Evolutionary conservation across 2,888 invertebrate genomes (phyloP).

Genomic region (Coleophora deauratella): DNA sequence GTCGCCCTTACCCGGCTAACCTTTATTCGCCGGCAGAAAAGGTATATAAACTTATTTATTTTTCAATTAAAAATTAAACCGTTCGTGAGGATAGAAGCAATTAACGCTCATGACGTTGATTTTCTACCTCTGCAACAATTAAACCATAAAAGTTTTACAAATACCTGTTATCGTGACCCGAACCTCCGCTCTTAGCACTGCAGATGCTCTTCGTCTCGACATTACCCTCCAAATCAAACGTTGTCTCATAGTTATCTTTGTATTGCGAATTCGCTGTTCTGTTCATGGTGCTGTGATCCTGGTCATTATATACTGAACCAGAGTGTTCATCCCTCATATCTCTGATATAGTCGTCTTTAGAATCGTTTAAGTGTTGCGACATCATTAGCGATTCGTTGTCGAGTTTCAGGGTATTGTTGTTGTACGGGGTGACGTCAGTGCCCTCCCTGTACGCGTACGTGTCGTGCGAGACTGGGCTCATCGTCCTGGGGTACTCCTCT

Average conservation of each 20-base stretch:
- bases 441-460: conserved; percentile 71
- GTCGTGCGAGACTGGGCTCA: conserved; percentile 72
- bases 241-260: conserved; percentile 86
- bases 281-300: conserved; percentile 43
- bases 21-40: too few species aligned
- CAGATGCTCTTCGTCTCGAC: conserved; percentile 93
- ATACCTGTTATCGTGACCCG: conserved; percentile 87
- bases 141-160: not conserved
- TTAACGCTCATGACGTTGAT: too few species aligned
- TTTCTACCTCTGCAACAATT: too few species aligned
- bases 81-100: too few species aligned
- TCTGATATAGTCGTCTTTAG: conserved; percentile 52
- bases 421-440: conserved; percentile 45
- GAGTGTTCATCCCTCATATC: conserved; percentile 51
- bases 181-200: conserved; percentile 84
- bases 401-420: conserved; percentile 65
- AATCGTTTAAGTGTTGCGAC: conserved; percentile 54
- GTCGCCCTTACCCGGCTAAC: too few species aligned
- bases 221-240: conserved; percentile 93
- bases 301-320: conserved; percentile 49
- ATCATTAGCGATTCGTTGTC: conserved; percentile 63
- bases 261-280: conserved; percentile 58
- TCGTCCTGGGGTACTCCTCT: conserved; percentile 51
- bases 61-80: too few species aligned
- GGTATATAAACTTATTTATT: too few species aligned